phyloP scores from a whole-genome alignment of 1,140 invertebrate species.

The Diorhabda elongata region DNA sequence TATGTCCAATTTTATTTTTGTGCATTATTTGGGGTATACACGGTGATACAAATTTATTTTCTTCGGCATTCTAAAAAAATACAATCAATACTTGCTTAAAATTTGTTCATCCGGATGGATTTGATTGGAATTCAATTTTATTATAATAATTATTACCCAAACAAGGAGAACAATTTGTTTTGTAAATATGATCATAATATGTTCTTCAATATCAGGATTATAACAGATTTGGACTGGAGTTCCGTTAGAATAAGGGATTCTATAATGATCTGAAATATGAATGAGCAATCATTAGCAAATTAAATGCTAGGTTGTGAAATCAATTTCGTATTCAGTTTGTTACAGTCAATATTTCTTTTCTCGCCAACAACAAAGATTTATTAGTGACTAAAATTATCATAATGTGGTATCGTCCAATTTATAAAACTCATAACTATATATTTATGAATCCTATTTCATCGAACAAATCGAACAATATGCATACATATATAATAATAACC shows the following conservation, averaged over 20 bases:
- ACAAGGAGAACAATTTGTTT: constrained; percentile 42
- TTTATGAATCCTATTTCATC: no score
- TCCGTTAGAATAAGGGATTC: constrained; percentile 27
- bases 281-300: not conserved
- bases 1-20: constrained; percentile 26
- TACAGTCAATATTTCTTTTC: no score
- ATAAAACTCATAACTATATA: no score
- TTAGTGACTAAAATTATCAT: no score
- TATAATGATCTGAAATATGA: constrained; percentile 22
- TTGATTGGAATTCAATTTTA: no score
- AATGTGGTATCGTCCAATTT: no score
- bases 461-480: no score
- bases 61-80: constrained; percentile 24
- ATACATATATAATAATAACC: no score
- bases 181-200: constrained; percentile 46
- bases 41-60: constrained; percentile 20
- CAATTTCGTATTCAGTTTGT: no score
- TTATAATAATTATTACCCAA: constrained; percentile 29
- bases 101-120: no score
- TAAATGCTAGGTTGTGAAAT: no score
- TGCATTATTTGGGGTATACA: constrained; percentile 26
- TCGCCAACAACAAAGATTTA: no score
- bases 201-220: constrained; percentile 41
- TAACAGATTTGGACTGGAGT: constrained; percentile 42
- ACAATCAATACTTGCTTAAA: not conserved